A percentile compares a stretch with the other conserved stretches of the same genome.
These are phyloP conservation scores for Catharus minimus DNA, from an alignment of 2,113 vertebrate species.

Conservation along the genomic window DNA sequence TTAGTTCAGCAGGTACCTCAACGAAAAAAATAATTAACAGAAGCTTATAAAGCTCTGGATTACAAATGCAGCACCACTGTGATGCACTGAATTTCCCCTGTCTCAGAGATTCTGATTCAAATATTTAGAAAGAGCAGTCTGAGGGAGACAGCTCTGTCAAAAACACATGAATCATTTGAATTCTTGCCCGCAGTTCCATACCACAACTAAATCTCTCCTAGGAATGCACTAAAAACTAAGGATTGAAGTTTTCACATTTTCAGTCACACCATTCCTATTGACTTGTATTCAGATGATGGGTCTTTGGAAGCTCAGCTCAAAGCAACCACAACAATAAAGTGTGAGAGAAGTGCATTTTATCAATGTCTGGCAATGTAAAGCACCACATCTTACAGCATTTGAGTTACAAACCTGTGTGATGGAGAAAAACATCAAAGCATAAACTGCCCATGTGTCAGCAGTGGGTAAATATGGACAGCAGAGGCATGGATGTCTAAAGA, in stretches of 20 bases:
- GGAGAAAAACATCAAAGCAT: neutral
- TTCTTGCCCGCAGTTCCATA: neutral
- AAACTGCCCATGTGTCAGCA: neutral
- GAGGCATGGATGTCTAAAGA: neutral
- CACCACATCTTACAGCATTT: neutral
- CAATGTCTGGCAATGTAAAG: neutral
- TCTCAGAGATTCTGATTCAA: neutral
- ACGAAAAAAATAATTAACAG: neutral
- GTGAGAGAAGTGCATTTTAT: neutral
- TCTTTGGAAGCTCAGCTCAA: neutral
- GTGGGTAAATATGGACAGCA: neutral
- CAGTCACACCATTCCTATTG: neutral
- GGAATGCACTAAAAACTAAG: neutral
- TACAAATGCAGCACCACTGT: neutral
- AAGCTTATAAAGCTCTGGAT: neutral
- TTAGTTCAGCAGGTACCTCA: neutral
- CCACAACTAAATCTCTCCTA: neutral
- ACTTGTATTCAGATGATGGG: neutral
- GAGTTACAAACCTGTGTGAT: neutral
- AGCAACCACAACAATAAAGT: neutral
- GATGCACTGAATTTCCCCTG: neutral
- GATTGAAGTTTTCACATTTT: neutral
- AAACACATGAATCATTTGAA: neutral
- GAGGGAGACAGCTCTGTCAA: neutral
- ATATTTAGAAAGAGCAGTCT: neutral